Evolutionary conservation across 2,113 vertebrate genomes (phyloP), one percentile per base, ranked within the genome.

Genomic region (Entelurus aequoreus): DNA sequence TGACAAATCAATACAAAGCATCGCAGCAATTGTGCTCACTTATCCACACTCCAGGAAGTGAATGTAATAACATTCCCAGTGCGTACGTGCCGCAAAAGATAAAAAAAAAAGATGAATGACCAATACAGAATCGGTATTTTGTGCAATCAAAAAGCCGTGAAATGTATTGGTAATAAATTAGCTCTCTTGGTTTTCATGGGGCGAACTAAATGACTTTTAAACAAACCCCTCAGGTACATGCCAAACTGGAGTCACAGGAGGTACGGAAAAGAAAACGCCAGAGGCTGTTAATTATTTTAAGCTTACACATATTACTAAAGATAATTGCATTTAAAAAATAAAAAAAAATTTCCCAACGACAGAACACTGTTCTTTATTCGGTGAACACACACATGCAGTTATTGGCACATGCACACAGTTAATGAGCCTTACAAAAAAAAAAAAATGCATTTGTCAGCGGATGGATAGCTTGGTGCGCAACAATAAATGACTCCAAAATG

Each of bases 61-160:
- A 57, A 57, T 21, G 54, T 68, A 79, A 81, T 86, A 72, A 82
- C 80, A 85, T 86, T 85, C 79, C 69, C 71, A 44, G 28, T 58
- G 72, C 72, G 76, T 70, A 47, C 75, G 76, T 70, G 53, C 60
- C 63, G 57, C 62, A 79, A 61, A 57, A 60, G 64, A 74, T 77
- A 47, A 62, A 83, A 80, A 78, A 80, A 78, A 73, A 84, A 83
- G 84, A 85, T 83, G 77, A 80, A 88, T 85, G 76, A 56, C 71
- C 51, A 71, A 14, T 60, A 62, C 42, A 69, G 63, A 75, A 69
- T 59, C 44, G 16, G 62, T 8, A 66, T 62, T 54, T 84, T 86
- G 59, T 53, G 62, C 73, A 78, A 81, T 84, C 83, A 84, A 85
- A 86, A 86, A 80, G 71, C 71, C 75, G 74, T 85, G 78, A 83